Evolutionary conservation across 2,113 vertebrate species (phyloP).

Genomic region (Gymnocephalus cernua): DNA sequence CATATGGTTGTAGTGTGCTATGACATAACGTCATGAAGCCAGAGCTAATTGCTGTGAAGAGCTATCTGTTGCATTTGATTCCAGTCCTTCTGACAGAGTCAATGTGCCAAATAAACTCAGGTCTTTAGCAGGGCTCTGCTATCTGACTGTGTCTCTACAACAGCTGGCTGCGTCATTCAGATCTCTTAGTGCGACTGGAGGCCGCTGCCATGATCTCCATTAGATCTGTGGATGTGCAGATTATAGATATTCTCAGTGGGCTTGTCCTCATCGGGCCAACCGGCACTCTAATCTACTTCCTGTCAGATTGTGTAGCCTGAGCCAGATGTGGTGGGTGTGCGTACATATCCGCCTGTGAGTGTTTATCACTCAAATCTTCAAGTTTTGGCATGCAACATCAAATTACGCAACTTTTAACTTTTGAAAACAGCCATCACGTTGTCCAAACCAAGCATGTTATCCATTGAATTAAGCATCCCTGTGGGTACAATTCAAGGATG

Average conservation of each 20-base stretch:
- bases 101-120: not conserved
- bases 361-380: constrained; percentile 39
- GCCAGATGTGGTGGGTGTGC: constrained; percentile 55
- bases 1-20: constrained; percentile 36
- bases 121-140: constrained; percentile 16
- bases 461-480: constrained; percentile 18
- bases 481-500: constrained; percentile 22
- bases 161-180: constrained; percentile 61
- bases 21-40: constrained; percentile 16
- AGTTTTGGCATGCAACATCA: constrained; percentile 24
- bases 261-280: constrained; percentile 51
- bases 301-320: constrained; percentile 43
- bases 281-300: constrained; percentile 69
- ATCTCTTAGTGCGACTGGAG: constrained; percentile 39
- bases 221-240: constrained; percentile 60
- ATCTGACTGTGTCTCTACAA: constrained; percentile 33
- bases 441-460: constrained; percentile 3
- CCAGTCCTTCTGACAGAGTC: not conserved
- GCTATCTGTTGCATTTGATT: not conserved
- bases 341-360: not conserved
- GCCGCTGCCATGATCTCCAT: constrained; percentile 40
- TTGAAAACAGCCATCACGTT: not conserved
- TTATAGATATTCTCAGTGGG: constrained; percentile 58
- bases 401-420: constrained; percentile 43
- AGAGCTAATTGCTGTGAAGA: constrained; percentile 12